A percentile compares a stretch with the other conserved stretches of the same genome.
Evolutionary conservation across 2,113 vertebrate genomes (phyloP).

Genomic region (Cervus canadensis): DNA sequence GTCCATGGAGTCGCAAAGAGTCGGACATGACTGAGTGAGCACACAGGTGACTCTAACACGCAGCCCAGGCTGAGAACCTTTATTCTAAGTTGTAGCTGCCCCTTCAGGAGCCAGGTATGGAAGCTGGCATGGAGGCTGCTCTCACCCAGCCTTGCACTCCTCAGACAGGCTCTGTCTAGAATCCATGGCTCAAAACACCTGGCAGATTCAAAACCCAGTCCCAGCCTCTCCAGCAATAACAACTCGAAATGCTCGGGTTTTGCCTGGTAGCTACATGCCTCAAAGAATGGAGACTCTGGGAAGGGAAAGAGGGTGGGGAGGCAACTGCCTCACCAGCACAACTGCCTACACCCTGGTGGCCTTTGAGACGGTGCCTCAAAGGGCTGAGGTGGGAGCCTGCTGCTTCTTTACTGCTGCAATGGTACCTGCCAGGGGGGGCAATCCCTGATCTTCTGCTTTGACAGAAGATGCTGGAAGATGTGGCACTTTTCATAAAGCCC

Average conservation of each 20-base stretch:
- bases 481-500: background rate
- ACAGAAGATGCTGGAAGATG: background rate
- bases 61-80: background rate
- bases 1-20: background rate
- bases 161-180: background rate
- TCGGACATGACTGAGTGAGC: background rate
- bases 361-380: slow-evolving; percentile 59
- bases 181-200: background rate
- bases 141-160: background rate
- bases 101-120: background rate
- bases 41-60: background rate
- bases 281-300: background rate
- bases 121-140: background rate
- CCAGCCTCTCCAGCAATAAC: background rate
- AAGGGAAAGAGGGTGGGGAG: slow-evolving; percentile 6
- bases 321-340: background rate
- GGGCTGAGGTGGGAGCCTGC: background rate
- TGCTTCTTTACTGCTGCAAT: too few species aligned
- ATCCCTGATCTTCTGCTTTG: background rate
- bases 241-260: background rate
- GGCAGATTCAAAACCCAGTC: background rate
- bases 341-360: background rate
- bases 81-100: background rate
- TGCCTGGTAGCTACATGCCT: background rate
- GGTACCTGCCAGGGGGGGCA: rapidly evolving